Evolutionary conservation across 2,888 invertebrate genomes (phyloP).

Genomic region (Noctua pronuba): DNA sequence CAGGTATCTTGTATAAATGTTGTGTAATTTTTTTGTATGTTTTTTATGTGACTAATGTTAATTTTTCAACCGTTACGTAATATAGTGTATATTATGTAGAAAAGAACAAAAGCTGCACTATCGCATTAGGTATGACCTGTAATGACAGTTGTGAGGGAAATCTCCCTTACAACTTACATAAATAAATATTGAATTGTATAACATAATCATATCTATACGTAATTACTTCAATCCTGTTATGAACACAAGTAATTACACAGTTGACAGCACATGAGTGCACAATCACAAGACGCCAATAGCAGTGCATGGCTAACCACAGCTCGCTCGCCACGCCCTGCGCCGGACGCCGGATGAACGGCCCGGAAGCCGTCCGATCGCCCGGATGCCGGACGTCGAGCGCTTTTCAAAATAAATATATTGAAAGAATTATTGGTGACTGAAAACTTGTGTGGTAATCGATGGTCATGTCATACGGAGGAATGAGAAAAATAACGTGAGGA

Average conservation of each 20-base stretch:
- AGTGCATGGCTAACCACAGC: constrained; percentile 36
- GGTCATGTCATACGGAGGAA: background rate
- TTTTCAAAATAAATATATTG: constrained; percentile 40
- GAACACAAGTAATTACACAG: constrained; percentile 21
- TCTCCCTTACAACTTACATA: too few relatives aligned
- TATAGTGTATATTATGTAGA: too few relatives aligned
- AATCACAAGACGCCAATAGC: constrained; percentile 47
- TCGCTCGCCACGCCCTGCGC: constrained; percentile 19
- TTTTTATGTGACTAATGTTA: too few relatives aligned
- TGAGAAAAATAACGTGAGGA: background rate
- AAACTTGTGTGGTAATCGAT: background rate
- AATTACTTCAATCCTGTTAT: constrained; percentile 3
- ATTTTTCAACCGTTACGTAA: too few relatives aligned
- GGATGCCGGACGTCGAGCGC: constrained; percentile 21
- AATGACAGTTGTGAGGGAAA: too few relatives aligned
- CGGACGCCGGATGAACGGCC: constrained; percentile 43
- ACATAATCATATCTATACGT: too few relatives aligned
- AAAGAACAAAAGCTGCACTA: too few relatives aligned
- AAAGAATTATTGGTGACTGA: constrained; percentile 18
- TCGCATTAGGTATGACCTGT: too few relatives aligned
- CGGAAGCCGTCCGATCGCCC: constrained; percentile 39
- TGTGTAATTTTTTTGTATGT: too few relatives aligned
- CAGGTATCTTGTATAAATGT: too few relatives aligned
- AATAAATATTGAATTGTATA: too few relatives aligned
- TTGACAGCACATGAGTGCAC: constrained; percentile 29